Base-by-base conservation (phyloP, 2,113 vertebrate species). In the Podarcis raffonei region DNA sequence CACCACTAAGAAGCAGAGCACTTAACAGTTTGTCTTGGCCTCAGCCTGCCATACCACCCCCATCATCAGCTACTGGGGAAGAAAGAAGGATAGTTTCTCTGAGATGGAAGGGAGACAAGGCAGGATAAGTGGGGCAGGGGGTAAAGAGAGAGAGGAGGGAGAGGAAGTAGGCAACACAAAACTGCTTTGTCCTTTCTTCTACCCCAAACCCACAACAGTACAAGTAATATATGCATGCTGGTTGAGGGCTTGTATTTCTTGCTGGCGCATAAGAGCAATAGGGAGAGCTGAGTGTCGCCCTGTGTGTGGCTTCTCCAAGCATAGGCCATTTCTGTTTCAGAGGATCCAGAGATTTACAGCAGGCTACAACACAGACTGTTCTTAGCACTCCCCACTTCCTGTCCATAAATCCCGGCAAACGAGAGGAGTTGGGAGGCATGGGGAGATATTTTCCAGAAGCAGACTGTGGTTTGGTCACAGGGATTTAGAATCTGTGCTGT, bases 1-100 rank as follows among this genome's bases (percentile, higher is more conserved):
- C 94, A 95, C 94, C 94, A 92, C 87, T 96, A 95, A 94, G 94
- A 95, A 96, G 95, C 94, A 93, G 91, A 94, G 91, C 42, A 48
- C 87, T 95, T 95, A 94, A 91, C 93, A 95, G 95, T 97, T 97
- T 96, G 91, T 96, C 94, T 97, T 97, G 96, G 96, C 91, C 94
- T 84, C 83, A 37, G 95, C 74, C 81, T 85, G 90, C 92, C 94
- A 87, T 92, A 93, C 95, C 94, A 93, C 90, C 94, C 94, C 90
- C 85, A 92, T 92, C 84, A 89, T 95, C 95, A 96, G 97, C 96
- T 89, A 93, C 93, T 95, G 90, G 90, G 74, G 87, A 83, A 81
- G 94, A 84, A 32, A 62, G 48, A n/a, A 16, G 25, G 59, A n/a
- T n/a, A 1, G 89, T 85, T 92, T 75, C 87, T 85, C 35, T 53